Evolutionary conservation across 2,113 vertebrate species (phyloP).

Genomic region (Baryphthengus martii): DNA sequence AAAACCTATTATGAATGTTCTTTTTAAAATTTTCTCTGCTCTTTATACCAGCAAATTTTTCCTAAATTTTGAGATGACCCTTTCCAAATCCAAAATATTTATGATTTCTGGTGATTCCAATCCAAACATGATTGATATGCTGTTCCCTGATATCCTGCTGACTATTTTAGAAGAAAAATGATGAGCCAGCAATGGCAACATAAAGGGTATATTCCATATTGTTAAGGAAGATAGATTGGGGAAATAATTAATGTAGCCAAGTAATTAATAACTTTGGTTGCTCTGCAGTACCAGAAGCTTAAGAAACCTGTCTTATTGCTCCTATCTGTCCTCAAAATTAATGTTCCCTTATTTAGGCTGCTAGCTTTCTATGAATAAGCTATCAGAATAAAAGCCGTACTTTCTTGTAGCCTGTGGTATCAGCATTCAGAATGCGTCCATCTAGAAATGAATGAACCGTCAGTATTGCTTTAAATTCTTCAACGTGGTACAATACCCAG

Average conservation of each 20-base stretch:
- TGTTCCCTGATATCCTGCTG: not conserved
- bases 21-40: not conserved
- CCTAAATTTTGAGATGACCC: not conserved
- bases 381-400: not conserved
- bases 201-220: not conserved
- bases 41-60: not conserved
- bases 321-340: slow-evolving; percentile 41
- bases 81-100: not conserved
- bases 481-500: not conserved
- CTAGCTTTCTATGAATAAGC: slow-evolving; percentile 16
- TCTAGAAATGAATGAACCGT: slow-evolving; percentile 18
- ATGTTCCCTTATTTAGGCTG: slow-evolving; percentile 33
- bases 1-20: not conserved
- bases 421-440: not conserved
- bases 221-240: slow-evolving; percentile 41
- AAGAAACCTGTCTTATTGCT: slow-evolving; percentile 13
- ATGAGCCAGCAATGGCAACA: not conserved
- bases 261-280: slow-evolving; percentile 48
- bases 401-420: slow-evolving; percentile 19
- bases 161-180: slow-evolving; percentile 6
- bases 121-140: not conserved
- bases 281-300: slow-evolving; percentile 26
- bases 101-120: not conserved
- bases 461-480: not conserved
- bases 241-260: slow-evolving; percentile 58